phyloP scores from a whole-genome alignment of 2,113 vertebrate genomes.

The Pteronura brasiliensis region DNA sequence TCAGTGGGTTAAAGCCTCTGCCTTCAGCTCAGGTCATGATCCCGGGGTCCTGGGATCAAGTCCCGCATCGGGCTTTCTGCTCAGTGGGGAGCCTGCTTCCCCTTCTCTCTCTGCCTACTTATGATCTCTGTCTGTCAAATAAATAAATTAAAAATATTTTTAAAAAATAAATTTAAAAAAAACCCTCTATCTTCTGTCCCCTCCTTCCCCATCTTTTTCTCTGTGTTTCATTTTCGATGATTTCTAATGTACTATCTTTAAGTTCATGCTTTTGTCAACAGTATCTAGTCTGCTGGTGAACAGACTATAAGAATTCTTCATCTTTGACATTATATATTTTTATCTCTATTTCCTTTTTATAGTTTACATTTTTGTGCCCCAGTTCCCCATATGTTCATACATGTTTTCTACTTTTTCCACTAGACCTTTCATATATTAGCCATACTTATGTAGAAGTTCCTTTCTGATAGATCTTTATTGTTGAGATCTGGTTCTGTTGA shows the following conservation, averaged over 20 bases:
- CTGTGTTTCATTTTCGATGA: neutral
- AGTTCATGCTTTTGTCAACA: neutral
- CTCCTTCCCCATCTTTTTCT: neutral
- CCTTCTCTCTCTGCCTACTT: too few species aligned
- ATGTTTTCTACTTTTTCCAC: neutral
- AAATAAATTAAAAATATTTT: too few species aligned
- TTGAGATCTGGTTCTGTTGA: neutral
- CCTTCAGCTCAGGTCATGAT: too few species aligned
- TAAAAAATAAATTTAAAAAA: too few species aligned
- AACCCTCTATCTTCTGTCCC: neutral
- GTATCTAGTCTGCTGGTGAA: neutral
- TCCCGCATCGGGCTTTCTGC: too few species aligned
- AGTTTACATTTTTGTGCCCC: neutral
- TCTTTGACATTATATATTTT: neutral
- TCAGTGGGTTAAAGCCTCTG: too few species aligned
- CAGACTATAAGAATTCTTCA: neutral
- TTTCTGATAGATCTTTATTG: neutral
- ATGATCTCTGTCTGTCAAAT: too few species aligned
- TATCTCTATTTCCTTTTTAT: conserved; percentile 8
- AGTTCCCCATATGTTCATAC: neutral
- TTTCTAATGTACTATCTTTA: neutral
- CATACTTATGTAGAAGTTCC: neutral
- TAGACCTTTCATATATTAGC: conserved; percentile 30
- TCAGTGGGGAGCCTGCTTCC: too few species aligned
- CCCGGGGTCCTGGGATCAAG: too few species aligned